These are phyloP conservation scores for Caiman crocodilus DNA, from an alignment of 2,797 vertebrate species.

Conservation along the genomic window DNA sequence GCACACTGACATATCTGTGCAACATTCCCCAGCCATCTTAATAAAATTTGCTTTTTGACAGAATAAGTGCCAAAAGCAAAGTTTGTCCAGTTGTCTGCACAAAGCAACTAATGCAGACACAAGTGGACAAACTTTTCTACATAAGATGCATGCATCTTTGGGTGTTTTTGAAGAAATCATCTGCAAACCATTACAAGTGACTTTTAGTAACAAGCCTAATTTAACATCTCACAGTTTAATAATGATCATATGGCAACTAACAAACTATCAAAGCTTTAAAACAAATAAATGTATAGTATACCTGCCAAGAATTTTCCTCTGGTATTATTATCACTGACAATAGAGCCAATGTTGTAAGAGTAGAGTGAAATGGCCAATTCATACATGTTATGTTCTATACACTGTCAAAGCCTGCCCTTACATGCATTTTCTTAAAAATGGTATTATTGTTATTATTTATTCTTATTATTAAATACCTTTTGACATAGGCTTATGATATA, in stretches of 20 bases:
- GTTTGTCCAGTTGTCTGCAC: not conserved
- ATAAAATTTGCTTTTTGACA: not conserved
- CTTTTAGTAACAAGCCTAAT: slow-evolving; percentile 47
- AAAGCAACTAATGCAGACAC: not conserved
- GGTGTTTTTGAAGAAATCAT: not conserved
- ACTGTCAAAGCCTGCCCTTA: slow-evolving; percentile 55
- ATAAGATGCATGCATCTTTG: not conserved
- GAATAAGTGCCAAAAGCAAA: not conserved
- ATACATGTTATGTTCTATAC: not conserved
- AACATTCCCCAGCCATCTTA: not conserved
- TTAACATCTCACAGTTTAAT: slow-evolving; percentile 31
- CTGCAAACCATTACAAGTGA: slow-evolving; percentile 12
- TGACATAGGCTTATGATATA: slow-evolving; percentile 64
- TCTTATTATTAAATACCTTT: slow-evolving; percentile 65
- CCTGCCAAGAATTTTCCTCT: slow-evolving; percentile 44
- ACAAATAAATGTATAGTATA: slow-evolving; percentile 22
- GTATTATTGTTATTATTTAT: slow-evolving; percentile 68
- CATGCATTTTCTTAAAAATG: slow-evolving; percentile 31
- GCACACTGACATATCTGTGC: not conserved
- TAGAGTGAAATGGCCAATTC: not conserved
- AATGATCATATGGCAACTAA: slow-evolving; percentile 27
- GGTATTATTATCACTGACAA: slow-evolving; percentile 45
- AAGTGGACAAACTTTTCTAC: not conserved
- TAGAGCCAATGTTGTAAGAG: slow-evolving; percentile 23
- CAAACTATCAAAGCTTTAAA: slow-evolving; percentile 49